Base-by-base conservation (phyloP, 2,797 vertebrate genomes). In the Carapus acus region DNA sequence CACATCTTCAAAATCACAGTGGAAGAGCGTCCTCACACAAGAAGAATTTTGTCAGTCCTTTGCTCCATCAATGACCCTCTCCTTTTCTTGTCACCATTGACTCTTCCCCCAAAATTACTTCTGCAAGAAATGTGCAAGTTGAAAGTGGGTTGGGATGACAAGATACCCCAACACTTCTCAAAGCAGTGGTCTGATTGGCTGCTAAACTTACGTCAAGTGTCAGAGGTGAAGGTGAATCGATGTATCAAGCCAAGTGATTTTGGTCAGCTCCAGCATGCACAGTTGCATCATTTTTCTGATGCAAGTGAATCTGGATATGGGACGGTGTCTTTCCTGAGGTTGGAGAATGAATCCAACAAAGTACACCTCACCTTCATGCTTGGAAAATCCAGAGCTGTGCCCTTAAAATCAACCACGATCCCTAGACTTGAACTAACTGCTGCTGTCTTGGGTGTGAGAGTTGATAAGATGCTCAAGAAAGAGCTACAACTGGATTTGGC, bases 31-130 rank as follows among this genome's bases (percentile, higher is more conserved):
- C 40, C 45, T 17, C 14, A 39, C 4, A 56, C 46, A 22, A 29
- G 46, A 4, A 33, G 52, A 39, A 64, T 57, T 19, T 42, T 64
- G 22, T 64, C 54, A n/a, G 34, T 20, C 2, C 20, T 51, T 0
- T 34, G 18, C 19, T 53, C 38, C 9, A 36, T 65, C 2, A 36
- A 53, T 16, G 39, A 53, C 24, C 50, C 22, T 15, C 23, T 23
- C n/a, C 48, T 18, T 40, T 51, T 45, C 2, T 33, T 7, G 0
- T 18, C 34, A 7, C 41, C 33, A 4, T 27, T 58, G 7, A 59
- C 16, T 13, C 11, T 51, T 4, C 17, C 15, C 6, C 43, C 21
- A 4, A 58, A 20, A 19, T 11, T 6, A 2, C 20, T 27, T 4
- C 24, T 27, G 24, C 24, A 27, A 27, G 9, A 27, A 4, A 4